phyloP scores from a whole-genome alignment of 2,888 invertebrate genomes.

The Piscicola geometra region DNA sequence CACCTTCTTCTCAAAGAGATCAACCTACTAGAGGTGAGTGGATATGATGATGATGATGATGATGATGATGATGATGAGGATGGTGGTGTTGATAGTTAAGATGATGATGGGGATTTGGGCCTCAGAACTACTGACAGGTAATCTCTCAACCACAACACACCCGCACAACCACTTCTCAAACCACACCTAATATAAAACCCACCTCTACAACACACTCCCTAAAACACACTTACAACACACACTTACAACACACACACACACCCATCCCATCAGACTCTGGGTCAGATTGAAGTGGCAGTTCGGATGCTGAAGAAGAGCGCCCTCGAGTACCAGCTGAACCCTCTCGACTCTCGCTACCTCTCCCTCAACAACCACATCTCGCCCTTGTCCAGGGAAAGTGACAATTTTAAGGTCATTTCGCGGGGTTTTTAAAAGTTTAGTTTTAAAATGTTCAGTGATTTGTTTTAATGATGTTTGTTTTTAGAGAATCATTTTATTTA shows the following conservation, averaged over 20 bases:
- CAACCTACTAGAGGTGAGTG: conserved; percentile 55
- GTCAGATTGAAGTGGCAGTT: conserved; percentile 58
- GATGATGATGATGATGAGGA: not conserved
- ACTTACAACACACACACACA: no score
- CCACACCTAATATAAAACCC: not conserved
- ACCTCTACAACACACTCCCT: not conserved
- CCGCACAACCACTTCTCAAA: no score
- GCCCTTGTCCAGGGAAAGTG: conserved; percentile 49
- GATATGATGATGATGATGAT: not conserved
- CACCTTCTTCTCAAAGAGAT: conserved; percentile 56
- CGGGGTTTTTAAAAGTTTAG: not conserved
- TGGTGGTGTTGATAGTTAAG: not conserved
- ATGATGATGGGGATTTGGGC: no score
- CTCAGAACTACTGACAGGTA: no score
- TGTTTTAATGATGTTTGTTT: not conserved
- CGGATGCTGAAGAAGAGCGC: conserved; percentile 53
- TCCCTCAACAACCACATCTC: conserved; percentile 55
- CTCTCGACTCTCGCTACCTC: conserved; percentile 58
- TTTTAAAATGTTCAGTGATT: no score
- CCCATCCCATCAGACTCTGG: conserved; percentile 50
- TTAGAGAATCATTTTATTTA: not conserved
- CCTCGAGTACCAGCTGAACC: conserved; percentile 50
- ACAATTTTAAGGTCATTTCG: conserved; percentile 57
- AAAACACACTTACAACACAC: not conserved
- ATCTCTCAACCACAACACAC: no score